Base-by-base conservation (phyloP, 2,888 invertebrate species). In the Heliconius aoede region DNA sequence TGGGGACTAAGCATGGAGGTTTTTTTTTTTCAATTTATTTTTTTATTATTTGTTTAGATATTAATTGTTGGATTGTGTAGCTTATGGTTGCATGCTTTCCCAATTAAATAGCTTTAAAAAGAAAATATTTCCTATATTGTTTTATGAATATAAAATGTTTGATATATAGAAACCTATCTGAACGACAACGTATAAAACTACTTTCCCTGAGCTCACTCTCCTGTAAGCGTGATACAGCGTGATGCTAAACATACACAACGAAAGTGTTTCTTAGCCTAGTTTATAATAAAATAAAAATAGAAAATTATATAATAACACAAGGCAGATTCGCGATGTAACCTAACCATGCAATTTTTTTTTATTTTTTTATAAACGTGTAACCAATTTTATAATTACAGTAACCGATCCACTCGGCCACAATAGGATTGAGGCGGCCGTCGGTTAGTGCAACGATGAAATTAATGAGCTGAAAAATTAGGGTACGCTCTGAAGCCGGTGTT, bases 391-490 rank as follows among this genome's bases (percentile, higher is more conserved):
- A 87, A 91, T 89, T 86, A 87, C 80, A 79, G 91, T 86, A 90
- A 90, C 82, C 84, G 90, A 91, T 84, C 72, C 32, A 76, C 80
- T 84, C 86, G 83, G 85, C 83, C 85, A 86, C 87, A 91, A 90
- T 88, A 84, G 85, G 81, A 82, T 80, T 74, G 75, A 28, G 68
- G 82, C 83, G 82, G 80, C 84, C 85, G 87, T 88, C 89, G 86
- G 85, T 87, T 84, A 81, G 83, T 84, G 91, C 90, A 93, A 91
- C 91, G 88, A 91, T 89, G 86, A 88, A 86, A 83, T 83, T 90
- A 94, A 94, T 94, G 94, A 94, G 93, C 85, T 90, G 89, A 86
- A 87, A 94, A 94, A 94, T 94, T 93, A 91, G 93, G 94, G 93
- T 89, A 87, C 86, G 86, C 86, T 85, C 82, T 82, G 84, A 85